Percentiles rank a stretch among this genome's conserved stretches.
Conservation (phyloP, 2,113 vertebrate species). For the Thunnus maccoyii region DNA sequence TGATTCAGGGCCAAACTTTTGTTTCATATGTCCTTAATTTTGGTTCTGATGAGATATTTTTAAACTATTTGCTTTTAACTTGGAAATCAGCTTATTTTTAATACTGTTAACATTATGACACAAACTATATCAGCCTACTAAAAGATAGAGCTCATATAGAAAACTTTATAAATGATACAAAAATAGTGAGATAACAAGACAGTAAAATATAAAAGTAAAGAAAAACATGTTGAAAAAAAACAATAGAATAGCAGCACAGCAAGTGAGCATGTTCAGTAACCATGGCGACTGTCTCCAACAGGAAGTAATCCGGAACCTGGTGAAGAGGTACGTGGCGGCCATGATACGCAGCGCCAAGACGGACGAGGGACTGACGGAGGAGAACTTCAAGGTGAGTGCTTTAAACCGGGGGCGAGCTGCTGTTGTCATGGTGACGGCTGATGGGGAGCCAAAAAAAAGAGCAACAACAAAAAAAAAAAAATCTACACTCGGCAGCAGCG, state of each 20-base stretch:
- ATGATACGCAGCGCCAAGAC: constrained; percentile 98
- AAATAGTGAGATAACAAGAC: no score
- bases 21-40: no score
- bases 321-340: constrained; percentile 95
- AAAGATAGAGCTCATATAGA: no score
- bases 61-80: no score
- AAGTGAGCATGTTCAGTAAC: constrained; percentile 5
- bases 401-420: not conserved
- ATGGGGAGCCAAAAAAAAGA: not conserved
- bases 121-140: no score
- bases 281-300: constrained; percentile 69
- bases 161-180: no score
- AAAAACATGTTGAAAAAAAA: not conserved
- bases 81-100: no score
- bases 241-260: not conserved
- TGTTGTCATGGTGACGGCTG: not conserved
- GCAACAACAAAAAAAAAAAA: not conserved
- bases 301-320: constrained; percentile 96
- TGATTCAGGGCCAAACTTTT: no score
- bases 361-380: constrained; percentile 95
- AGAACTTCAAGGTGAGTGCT: constrained; percentile 94
- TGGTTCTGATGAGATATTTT: no score
- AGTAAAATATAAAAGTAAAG: no score
- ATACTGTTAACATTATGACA: no score
- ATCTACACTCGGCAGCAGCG: no score